phyloP scores from a whole-genome alignment of 2,797 vertebrate species.

The Chiroxiphia lanceolata region DNA sequence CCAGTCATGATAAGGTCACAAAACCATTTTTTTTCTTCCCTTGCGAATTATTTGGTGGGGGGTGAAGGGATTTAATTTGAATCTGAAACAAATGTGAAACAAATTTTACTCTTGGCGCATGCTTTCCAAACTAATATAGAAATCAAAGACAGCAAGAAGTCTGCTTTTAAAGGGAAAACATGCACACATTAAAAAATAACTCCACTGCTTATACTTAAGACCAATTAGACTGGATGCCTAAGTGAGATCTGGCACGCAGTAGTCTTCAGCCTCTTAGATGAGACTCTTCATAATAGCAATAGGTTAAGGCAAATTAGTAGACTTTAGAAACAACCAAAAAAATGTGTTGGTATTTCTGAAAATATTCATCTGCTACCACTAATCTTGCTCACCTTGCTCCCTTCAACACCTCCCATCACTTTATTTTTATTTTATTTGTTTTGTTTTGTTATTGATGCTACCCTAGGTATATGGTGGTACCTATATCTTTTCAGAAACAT shows the following conservation, averaged over 20 bases:
- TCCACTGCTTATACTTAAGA: not conserved
- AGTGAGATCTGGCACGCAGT: not conserved
- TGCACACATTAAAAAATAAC: not conserved
- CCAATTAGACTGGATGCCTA: not conserved
- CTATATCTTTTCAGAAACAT: not conserved
- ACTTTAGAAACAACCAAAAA: not conserved
- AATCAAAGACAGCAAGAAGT: conserved; percentile 27
- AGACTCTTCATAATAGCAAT: not conserved
- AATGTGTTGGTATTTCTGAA: not conserved
- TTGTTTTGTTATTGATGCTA: not conserved
- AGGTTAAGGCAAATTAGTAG: not conserved
- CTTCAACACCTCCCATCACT: too few relatives aligned
- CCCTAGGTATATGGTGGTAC: not conserved
- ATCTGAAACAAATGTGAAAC: conserved; percentile 45
- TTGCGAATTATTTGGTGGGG: not conserved
- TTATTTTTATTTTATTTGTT: not conserved
- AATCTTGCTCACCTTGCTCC: not conserved
- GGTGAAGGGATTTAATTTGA: conserved; percentile 12
- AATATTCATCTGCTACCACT: not conserved
- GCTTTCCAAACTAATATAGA: conserved; percentile 39
- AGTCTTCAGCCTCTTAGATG: not conserved
- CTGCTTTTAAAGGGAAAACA: conserved; percentile 24
- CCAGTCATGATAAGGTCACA: conserved; percentile 26
- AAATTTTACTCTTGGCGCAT: not conserved
- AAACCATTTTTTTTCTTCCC: not conserved